Base-by-base conservation (phyloP, 2,888 invertebrate genomes). In the Coelopa pilipes region DNA sequence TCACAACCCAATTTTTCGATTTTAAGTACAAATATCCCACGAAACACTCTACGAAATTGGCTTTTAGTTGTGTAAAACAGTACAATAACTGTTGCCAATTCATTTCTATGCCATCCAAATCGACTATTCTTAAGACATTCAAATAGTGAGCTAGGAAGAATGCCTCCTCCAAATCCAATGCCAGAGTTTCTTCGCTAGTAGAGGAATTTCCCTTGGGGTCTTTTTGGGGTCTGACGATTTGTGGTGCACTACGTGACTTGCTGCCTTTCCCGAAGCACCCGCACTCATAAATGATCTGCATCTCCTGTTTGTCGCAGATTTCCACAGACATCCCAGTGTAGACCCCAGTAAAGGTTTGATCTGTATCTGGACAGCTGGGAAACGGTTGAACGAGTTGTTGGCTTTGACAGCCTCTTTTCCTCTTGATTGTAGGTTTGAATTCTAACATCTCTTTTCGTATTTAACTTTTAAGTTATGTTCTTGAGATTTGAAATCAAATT, bases 1-100 rank as follows among this genome's bases (percentile, higher is more conserved):
- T 96, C 0, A 97, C 94, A 74, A 97, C 90, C 94, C 97, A 98
- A 60, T 95, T 96, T 87, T 94, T 95, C n/a, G 93, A 91, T 79
- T 95, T 91, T 83, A 93, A 94, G 87, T 96, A 93, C 85, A 95
- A 92, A 86, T 96, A 98, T 0, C 92, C 93, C 47, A 93, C 90
- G 88, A 97, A 94, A 82, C 91, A 92, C 62, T 89, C 88, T 11
- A 91, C 77, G 88, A 96, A 96, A 76, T 89, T 86, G 19, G 85
- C 82, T 81, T 94, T 91, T 17, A 88, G 86, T 67, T 89, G 83
- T 68, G 85, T 84, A 82, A 94, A 94, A 55, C 90, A 80, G 12
- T 89, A 84, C 91, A 94, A 91, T 57, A 91, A 88, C 74, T 89
- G 86, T 59, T 89, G 84, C 75, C 90, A 88, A 74, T 84, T 88